Evolutionary conservation across 2,113 vertebrate species (phyloP).

Genomic region (Nycticebus coucang): DNA sequence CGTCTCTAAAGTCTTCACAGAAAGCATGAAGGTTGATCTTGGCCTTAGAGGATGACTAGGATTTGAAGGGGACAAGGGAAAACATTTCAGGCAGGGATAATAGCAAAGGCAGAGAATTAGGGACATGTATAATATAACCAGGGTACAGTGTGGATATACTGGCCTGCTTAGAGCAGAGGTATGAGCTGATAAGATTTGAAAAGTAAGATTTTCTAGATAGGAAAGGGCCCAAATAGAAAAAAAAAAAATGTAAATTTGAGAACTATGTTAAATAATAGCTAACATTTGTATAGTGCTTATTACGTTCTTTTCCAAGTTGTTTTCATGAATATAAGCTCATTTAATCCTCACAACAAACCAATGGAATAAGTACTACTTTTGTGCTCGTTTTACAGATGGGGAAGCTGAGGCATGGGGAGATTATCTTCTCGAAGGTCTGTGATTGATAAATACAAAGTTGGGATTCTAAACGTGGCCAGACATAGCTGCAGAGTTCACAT

Average conservation of each 20-base stretch:
- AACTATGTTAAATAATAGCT: neutral
- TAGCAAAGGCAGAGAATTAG: neutral
- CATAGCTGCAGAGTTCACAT: neutral
- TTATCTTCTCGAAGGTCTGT: neutral
- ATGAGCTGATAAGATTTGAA: neutral
- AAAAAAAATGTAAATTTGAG: neutral
- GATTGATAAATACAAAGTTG: neutral
- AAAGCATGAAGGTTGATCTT: neutral
- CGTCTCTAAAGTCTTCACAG: neutral
- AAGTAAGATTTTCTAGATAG: neutral
- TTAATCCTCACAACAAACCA: neutral
- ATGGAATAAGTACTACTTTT: neutral
- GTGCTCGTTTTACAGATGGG: neutral
- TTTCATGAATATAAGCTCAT: neutral
- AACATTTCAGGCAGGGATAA: neutral
- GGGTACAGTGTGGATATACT: neutral
- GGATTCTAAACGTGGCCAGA: neutral
- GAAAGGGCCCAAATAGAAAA: neutral
- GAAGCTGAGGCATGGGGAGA: neutral
- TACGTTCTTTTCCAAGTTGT: neutral
- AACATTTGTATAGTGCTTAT: neutral
- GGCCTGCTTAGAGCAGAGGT: neutral
- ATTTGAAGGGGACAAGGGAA: neutral
- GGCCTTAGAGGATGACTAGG: neutral
- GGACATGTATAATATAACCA: neutral